These are phyloP conservation scores for Oxytorus armatus DNA, from an alignment of 2,888 invertebrate species.

Conservation along the genomic window DNA sequence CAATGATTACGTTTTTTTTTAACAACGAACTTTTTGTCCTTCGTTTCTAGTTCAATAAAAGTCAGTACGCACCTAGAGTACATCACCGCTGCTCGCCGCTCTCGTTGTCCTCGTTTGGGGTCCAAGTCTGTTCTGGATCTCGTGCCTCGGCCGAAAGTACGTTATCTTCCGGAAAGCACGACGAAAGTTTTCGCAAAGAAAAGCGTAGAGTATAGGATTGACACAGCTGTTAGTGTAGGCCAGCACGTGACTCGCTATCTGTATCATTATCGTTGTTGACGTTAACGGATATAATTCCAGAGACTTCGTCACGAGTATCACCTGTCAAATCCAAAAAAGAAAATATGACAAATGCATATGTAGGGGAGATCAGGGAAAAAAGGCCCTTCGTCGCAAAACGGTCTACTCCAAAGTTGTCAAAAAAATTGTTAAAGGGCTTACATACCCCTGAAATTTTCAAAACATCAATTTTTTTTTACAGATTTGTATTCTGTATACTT, in stretches of 20 bases:
- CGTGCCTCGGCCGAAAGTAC: conserved; percentile 86
- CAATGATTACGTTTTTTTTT: background rate
- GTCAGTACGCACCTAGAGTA: conserved; percentile 85
- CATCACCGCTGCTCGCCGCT: conserved; percentile 88
- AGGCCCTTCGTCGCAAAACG: no score
- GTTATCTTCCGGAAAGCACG: conserved; percentile 93
- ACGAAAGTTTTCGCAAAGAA: conserved; percentile 97
- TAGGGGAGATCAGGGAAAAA: no score
- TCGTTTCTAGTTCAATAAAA: no score
- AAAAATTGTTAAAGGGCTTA: no score
- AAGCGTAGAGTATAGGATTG: conserved; percentile 97
- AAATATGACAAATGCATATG: conserved; percentile 17
- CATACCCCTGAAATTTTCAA: no score
- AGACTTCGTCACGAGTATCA: conserved; percentile 92
- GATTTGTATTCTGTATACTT: no score
- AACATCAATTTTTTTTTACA: no score
- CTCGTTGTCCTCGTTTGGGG: conserved; percentile 89
- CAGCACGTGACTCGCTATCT: conserved; percentile 91
- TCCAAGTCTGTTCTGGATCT: conserved; percentile 85
- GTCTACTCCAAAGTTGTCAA: no score
- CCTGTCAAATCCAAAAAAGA: conserved; percentile 86
- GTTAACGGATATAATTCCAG: conserved; percentile 90
- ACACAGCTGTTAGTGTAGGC: conserved; percentile 98
- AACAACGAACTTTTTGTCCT: background rate
- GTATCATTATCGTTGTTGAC: conserved; percentile 89